Evolutionary conservation across 2,113 vertebrate genomes (phyloP).

Genomic region (Thalassoma bifasciatum): DNA sequence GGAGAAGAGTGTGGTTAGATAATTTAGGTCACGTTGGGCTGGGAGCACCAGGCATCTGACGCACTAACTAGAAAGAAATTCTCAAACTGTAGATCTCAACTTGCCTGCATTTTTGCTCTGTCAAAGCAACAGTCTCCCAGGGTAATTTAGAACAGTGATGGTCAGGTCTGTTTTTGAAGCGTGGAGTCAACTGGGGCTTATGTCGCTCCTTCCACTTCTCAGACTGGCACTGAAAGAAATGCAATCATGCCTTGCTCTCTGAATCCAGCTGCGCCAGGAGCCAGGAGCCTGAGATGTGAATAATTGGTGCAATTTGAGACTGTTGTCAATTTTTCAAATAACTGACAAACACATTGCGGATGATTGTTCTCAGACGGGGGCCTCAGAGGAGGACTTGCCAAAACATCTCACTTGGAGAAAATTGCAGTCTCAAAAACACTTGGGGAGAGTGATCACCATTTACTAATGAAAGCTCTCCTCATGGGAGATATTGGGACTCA

Average conservation of each 20-base stretch:
- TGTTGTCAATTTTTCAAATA: constrained; percentile 72
- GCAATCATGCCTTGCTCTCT: neutral
- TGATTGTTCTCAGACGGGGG: constrained; percentile 68
- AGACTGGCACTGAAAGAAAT: neutral
- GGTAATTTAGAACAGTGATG: no score
- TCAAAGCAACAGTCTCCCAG: constrained; percentile 10
- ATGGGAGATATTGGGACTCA: constrained; percentile 51
- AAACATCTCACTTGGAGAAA: constrained; percentile 54
- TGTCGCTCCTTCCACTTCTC: neutral
- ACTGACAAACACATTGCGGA: constrained; percentile 69
- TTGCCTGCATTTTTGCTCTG: neutral
- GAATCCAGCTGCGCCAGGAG: constrained; percentile 60
- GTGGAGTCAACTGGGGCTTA: constrained; percentile 15
- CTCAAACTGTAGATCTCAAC: neutral
- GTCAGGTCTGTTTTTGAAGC: constrained; percentile 23
- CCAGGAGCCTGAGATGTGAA: constrained; percentile 63
- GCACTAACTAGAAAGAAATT: neutral
- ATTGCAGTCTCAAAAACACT: constrained; percentile 56
- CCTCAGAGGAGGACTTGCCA: constrained; percentile 56
- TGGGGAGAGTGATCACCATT: constrained; percentile 58
- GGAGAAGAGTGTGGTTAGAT: no score
- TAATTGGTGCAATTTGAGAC: constrained; percentile 71
- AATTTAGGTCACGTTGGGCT: no score
- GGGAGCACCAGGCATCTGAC: no score
- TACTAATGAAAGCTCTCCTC: constrained; percentile 57